A percentile compares a stretch with the other conserved stretches of the same genome.
phyloP scores from a whole-genome alignment of 2,113 vertebrate genomes.

The Perca schrenkii region DNA sequence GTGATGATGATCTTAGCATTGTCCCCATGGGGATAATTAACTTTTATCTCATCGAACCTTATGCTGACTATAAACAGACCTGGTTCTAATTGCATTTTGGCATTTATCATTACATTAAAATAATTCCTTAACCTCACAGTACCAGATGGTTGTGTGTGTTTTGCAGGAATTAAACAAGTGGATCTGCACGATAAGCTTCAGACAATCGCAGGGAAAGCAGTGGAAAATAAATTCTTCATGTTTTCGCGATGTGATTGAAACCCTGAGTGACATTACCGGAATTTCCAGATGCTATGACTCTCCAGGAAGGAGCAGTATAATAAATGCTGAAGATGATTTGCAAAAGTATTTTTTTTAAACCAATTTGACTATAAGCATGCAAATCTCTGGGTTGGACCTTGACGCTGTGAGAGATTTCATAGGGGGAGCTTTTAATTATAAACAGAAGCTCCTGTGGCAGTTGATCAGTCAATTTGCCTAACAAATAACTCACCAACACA shows the following conservation, averaged over 20 bases:
- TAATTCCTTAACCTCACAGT: conserved; percentile 52
- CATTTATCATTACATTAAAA: conserved; percentile 68
- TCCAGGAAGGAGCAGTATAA: conserved; percentile 36
- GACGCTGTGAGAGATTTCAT: conserved; percentile 49
- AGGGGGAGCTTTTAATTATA: conserved; percentile 58
- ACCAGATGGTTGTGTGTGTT: conserved; percentile 53
- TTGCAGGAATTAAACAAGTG: conserved; percentile 14
- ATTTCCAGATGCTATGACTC: conserved; percentile 5
- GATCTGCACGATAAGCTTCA: conserved; percentile 14
- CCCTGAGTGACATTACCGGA: background rate
- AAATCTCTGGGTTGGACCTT: conserved; percentile 58
- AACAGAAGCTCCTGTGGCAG: conserved; percentile 64
- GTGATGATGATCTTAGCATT: conserved; percentile 53
- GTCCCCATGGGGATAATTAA: conserved; percentile 67
- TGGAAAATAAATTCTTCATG: conserved; percentile 12
- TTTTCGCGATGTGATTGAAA: conserved; percentile 22
- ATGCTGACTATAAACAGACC: conserved; percentile 69
- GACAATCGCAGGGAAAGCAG: conserved; percentile 5
- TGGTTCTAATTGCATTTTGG: conserved; percentile 69
- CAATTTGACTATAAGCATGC: conserved; percentile 75
- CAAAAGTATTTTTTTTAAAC: conserved; percentile 52
- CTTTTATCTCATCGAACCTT: conserved; percentile 70
- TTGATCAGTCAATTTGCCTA: conserved; percentile 77
- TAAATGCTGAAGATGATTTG: conserved; percentile 58
- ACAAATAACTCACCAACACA: conserved; percentile 72